Conservation (phyloP, 2,113 vertebrate species). For the Enhydra lutris region DNA sequence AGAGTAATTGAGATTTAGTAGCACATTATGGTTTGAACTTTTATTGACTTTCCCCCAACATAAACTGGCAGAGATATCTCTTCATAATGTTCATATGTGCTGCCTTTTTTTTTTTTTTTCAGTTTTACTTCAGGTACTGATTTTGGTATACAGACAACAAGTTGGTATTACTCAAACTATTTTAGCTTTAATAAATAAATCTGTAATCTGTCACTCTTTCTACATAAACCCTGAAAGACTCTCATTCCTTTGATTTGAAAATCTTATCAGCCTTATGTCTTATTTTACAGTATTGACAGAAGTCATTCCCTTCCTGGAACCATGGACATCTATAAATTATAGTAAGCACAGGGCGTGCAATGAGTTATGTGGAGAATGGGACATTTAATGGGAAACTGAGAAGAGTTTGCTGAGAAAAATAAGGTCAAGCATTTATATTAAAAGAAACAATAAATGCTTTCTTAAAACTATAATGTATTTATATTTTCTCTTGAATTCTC, state of each 20-base stretch:
- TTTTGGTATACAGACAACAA: conserved; percentile 66
- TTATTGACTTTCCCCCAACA: conserved; percentile 69
- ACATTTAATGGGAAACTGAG: conserved; percentile 66
- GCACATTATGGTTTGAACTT: conserved; percentile 74
- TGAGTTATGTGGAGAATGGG: conserved; percentile 74
- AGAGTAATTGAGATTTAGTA: conserved; percentile 72
- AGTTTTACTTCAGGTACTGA: conserved; percentile 37
- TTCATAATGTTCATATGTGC: conserved; percentile 67
- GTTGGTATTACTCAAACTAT: conserved; percentile 58
- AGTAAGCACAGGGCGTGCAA: conserved; percentile 64
- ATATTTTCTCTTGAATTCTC: conserved; percentile 47
- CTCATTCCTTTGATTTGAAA: conserved; percentile 74
- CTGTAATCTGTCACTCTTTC: conserved; percentile 62
- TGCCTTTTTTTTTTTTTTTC: background rate
- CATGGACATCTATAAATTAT: conserved; percentile 79
- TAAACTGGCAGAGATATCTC: conserved; percentile 72
- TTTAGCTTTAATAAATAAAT: conserved; percentile 78
- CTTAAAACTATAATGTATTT: background rate
- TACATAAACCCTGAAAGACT: conserved; percentile 62
- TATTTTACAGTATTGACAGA: conserved; percentile 77
- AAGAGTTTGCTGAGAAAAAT: conserved; percentile 70
- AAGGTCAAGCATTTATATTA: conserved; percentile 52
- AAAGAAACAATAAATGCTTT: conserved; percentile 52
- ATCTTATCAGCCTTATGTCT: conserved; percentile 65
- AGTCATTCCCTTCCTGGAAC: conserved; percentile 74